Percentiles rank a stretch among this genome's conserved stretches.
Evolutionary conservation across 1,140 invertebrate species (phyloP).

Genomic region (Danaus melanippus): DNA sequence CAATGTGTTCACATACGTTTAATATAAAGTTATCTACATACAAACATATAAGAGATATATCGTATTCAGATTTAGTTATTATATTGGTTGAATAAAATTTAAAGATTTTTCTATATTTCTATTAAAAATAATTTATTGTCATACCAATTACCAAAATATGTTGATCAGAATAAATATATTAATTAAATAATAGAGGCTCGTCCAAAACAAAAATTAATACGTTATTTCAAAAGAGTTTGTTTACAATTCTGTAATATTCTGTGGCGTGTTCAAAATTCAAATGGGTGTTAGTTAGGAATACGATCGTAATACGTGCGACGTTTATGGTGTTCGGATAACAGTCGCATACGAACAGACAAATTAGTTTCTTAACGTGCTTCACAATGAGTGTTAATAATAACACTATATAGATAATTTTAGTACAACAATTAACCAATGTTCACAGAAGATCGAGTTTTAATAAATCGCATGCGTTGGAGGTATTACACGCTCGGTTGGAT

Average conservation of each 20-base stretch:
- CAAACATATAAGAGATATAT: no score
- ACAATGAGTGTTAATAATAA: neutral
- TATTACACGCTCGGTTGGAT: constrained; percentile 3
- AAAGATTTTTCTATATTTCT: no score
- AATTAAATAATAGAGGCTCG: no score
- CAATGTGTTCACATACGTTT: no score
- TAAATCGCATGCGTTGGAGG: neutral
- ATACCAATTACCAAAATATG: no score
- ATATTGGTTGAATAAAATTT: no score
- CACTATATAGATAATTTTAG: no score
- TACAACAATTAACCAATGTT: neutral
- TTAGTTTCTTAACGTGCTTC: constrained; percentile 1
- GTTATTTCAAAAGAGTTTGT: constrained; percentile 1
- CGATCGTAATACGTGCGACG: constrained; percentile 5
- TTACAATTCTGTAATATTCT: constrained; percentile 7
- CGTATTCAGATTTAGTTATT: no score
- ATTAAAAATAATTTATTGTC: no score
- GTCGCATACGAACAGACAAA: neutral
- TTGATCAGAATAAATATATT: no score
- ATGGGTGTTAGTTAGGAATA: constrained; percentile 11
- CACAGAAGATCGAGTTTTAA: neutral
- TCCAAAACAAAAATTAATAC: no score
- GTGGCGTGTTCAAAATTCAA: constrained; percentile 11
- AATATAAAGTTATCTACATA: no score
- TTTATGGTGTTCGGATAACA: constrained; percentile 2